Base-by-base conservation (phyloP, 2,113 vertebrate genomes). In the Microtus ochrogaster region DNA sequence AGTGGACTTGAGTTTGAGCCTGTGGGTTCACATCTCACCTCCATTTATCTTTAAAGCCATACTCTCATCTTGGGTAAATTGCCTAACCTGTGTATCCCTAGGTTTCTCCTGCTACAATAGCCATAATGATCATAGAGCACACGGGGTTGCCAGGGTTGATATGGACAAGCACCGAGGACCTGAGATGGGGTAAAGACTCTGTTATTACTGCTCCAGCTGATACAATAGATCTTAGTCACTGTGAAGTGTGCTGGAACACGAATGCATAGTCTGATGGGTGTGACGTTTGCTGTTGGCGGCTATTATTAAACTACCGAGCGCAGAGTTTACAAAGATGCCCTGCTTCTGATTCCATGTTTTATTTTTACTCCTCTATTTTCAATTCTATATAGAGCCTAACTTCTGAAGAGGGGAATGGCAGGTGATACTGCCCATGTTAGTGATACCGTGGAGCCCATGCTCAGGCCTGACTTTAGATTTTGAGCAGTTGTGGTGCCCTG, bases 261-360 rank as follows among this genome's bases (percentile, higher is more conserved):
- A 63, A 68, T 65, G 79, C 93, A 6, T 76, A 82, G 21, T 82
- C 52, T 90, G 73, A 91, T 92, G 92, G 65, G 94, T 88, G 90
- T 95, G 96, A 86, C 89, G n/a, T 92, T 94, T 92, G 95, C 92
- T 92, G 88, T 88, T 92, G 84, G 92, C 44, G 94, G 85, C 90
- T 97, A 92, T 96, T 96, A 96, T 96, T 98, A 97, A 97, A 93
- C 87, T 79, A 33, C 26, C 10, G n/a, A 77, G 79, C 82, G 79
- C 92, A 95, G 81, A 79, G 78, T 97, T 92, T 77, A 85, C 58
- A 90, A 84, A 92, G 92, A 91, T 88, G 76, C 21, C 84, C 30
- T 36, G 55, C n/a, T 91, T 95, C 87, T 97, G 85, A 95, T 70
- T 85, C 68, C 58, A 30, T 91, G 52, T 95, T 95, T 90, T 97